phyloP scores from a whole-genome alignment of 1,140 invertebrate species.

The Drosophila burlai region DNA sequence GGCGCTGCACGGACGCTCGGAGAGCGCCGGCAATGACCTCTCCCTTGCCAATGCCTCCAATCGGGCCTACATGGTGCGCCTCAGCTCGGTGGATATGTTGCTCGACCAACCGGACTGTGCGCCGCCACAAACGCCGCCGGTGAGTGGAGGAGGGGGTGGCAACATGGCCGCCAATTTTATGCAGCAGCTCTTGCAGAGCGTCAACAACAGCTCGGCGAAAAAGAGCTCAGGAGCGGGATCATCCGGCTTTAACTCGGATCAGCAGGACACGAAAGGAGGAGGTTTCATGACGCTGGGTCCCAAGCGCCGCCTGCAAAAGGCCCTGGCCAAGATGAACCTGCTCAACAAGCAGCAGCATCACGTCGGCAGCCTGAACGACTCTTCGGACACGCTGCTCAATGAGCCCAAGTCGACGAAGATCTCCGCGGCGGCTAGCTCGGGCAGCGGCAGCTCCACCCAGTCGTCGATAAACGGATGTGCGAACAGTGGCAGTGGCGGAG shows the following conservation, averaged over 20 bases:
- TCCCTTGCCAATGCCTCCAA: conserved; percentile 31
- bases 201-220: conserved; percentile 85
- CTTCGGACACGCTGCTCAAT: conserved; percentile 66
- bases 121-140: conserved; percentile 64
- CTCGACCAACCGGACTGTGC: conserved; percentile 79
- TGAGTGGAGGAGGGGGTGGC: conserved; percentile 38
- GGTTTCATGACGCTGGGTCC: conserved; percentile 95
- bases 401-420: conserved; percentile 62
- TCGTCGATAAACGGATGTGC: conserved; percentile 51
- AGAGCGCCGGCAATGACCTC: conserved; percentile 70
- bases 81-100: conserved; percentile 81
- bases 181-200: conserved; percentile 77
- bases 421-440: conserved; percentile 51
- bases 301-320: conserved; percentile 93
- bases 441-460: conserved; percentile 59
- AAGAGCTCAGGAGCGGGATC: conserved; percentile 86
- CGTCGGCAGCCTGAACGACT: conserved; percentile 66
- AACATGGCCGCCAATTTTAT: conserved; percentile 79
- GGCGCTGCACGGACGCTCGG: conserved; percentile 76
- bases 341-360: conserved; percentile 90
- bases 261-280: conserved; percentile 88
- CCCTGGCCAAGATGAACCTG: conserved; percentile 96
- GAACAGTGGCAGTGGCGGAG: conserved; percentile 38
- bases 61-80: conserved; percentile 71
- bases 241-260: conserved; percentile 54